Base-by-base conservation (phyloP, 2,113 vertebrate species). In the Ariopsis seemanni region DNA sequence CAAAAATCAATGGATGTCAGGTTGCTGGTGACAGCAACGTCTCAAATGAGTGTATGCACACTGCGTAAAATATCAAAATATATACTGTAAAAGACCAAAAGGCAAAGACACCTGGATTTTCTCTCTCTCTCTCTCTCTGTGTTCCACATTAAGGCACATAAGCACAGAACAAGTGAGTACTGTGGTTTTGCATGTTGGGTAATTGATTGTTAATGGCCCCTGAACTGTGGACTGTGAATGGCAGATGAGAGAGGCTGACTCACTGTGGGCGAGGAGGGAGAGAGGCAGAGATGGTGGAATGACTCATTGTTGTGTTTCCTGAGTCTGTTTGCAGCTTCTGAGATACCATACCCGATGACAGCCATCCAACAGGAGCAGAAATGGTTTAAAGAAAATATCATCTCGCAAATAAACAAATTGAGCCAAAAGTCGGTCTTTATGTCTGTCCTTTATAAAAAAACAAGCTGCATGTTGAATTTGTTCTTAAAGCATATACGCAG, bases 141-240 rank as follows among this genome's bases (percentile, higher is more conserved):
- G 48, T 67, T 85, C 34, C 18, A 62, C 55, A 74, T 52, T 78
- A 55, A 65, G 50, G 18, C 3, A 34, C 34, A 25, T 84, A 25
- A 74, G 15, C 3, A 3, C 85, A 85, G 77, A 84, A 63, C 30
- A 79, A 42, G 27, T 62, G 42, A 85, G 69, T 4, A 7, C 82
- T 84, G 74, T 82, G 77, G 71, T 82, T 85, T 75, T 71, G 87
- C 67, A 72, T 79, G n/a, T 60, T 58, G 74, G 83, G 74, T 88
- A 88, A 90, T 90, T 89, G 88, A 90, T 88, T 89, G 88, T 77
- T 86, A 89, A 90, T 74, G 88, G 88, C 82, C 83, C 80, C 86
- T 79, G 74, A 77, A 85, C 82, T 78, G 86, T 78, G 72, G 63
- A 69, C 78, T 87, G 79, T 82, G 62, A 84, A 86, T 81, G 77